Percentiles rank a stretch among this genome's conserved stretches.
Evolutionary conservation across 2,888 invertebrate genomes (phyloP).

Genomic region (Agrenia bidenticulata): DNA sequence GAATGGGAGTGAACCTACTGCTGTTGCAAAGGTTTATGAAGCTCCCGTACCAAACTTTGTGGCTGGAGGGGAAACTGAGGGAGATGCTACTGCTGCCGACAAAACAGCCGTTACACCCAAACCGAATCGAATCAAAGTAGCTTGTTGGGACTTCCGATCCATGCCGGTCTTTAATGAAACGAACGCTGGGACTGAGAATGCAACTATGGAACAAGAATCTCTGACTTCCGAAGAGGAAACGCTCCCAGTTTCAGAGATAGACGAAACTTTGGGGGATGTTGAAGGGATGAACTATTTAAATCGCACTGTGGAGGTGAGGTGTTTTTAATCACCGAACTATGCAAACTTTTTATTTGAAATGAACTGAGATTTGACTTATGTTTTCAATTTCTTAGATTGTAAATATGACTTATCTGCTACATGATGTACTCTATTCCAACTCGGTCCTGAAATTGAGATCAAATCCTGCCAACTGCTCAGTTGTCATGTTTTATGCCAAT

Average conservation of each 20-base stretch:
- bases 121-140: conserved; percentile 7
- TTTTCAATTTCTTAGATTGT: conserved; percentile 65
- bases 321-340: no score
- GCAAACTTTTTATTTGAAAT: no score
- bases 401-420: conserved; percentile 67
- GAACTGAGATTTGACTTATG: no score
- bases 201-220: neutral
- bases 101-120: neutral
- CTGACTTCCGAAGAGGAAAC: neutral
- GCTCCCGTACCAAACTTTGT: neutral
- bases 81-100: neutral
- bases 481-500: conserved; percentile 79
- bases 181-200: neutral
- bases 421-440: conserved; percentile 66
- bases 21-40: conserved; percentile 15
- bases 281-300: neutral
- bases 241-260: neutral
- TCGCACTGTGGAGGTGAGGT: conserved; percentile 7
- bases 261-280: no score
- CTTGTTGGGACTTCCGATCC: conserved; percentile 4
- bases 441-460: conserved; percentile 67
- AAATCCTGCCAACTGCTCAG: conserved; percentile 65
- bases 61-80: neutral
- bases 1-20: conserved; percentile 5
- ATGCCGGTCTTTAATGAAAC: neutral